Evolutionary conservation across 2,113 vertebrate genomes (phyloP), one percentile per base, ranked within the genome.

Genomic region (Cephalopholis sonnerati): DNA sequence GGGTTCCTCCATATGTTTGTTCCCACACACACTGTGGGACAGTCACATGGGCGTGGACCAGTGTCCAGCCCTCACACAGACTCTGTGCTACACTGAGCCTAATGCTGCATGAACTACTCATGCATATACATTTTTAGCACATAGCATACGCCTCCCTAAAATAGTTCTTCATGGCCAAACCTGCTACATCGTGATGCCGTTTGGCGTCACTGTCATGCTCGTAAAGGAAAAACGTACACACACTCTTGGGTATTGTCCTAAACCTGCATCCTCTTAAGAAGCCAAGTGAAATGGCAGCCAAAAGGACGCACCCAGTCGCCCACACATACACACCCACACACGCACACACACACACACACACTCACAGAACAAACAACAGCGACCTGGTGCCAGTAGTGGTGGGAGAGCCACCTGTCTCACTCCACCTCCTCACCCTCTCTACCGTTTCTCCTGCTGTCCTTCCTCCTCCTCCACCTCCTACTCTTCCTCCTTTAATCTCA

Each of bases 341-440:
- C 36, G 51, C 53, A 76, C 77, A 70, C 22, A 22, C 44, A 68
- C 55, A 82, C 61, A 71, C 71, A 73, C 27, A 15, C 41, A 54
- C 78, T 41, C 32, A 83, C 83, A 36, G 4, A 57, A 67, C 64
- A 70, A 83, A 75, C 65, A 73, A 76, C 39, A 46, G 15, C 13
- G 1, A 10, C 50, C 64, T 64, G 63, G 54, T 84, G 87, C 84
- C 79, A 88, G 73, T 24, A 79, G 79, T 83, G 85, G 71, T 84
- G 92, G 27, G 89, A 82, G 75, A 82, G 87, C 91, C 93, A 94
- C 92, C 91, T 93, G 93, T 87, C 89, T 79, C 72, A 9, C 55
- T 57, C 50, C 83, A 63, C 72, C 72, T 72, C 65, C 65, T 75
- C 44, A 10, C 20, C 66, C 74, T 76, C 48, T 63, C 65, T 66